These are phyloP conservation scores for Diplosoma virens DNA, from an alignment of 23 tunicate genomes.

Conservation along the genomic window DNA sequence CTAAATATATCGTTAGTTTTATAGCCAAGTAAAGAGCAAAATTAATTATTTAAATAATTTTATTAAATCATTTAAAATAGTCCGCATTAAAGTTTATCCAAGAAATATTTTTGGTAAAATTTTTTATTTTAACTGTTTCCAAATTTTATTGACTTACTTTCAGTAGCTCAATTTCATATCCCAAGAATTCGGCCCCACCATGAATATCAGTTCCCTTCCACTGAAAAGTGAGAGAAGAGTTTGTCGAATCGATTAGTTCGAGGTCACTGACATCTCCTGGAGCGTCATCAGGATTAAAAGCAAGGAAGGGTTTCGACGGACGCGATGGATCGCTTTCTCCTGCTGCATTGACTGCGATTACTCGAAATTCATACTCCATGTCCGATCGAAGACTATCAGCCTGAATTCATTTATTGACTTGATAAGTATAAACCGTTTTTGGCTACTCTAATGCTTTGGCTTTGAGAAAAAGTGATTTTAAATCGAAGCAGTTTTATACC, in stretches of 20 bases:
- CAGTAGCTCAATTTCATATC: conserved; percentile 86
- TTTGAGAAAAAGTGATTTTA: neutral
- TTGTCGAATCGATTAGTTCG: conserved; percentile 79
- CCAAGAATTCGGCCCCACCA: conserved; percentile 90
- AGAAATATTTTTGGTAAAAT: too few species aligned
- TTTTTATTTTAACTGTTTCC: too few species aligned
- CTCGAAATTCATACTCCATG: conserved; percentile 90
- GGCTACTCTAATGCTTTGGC: too few species aligned
- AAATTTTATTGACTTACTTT: too few species aligned
- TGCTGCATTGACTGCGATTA: conserved; percentile 80
- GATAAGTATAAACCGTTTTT: too few species aligned
- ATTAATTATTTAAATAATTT: too few species aligned
- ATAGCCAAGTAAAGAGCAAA: too few species aligned
- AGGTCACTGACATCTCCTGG: conserved; percentile 82
- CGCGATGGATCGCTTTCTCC: conserved; percentile 82
- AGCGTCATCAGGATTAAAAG: conserved; percentile 62
- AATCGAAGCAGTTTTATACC: conserved; percentile 10
- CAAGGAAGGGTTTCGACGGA: conserved; percentile 55
- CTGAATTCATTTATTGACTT: too few species aligned
- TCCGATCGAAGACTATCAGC: conserved; percentile 47
- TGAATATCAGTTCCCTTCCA: conserved; percentile 85
- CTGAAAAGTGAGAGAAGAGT: conserved; percentile 63
- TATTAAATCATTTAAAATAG: too few species aligned
- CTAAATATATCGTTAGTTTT: too few species aligned
- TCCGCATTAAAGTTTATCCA: too few species aligned